Evolutionary conservation across 2,888 invertebrate species (phyloP), one percentile per base, ranked within the genome.

Genomic region (Atethmia centrago): DNA sequence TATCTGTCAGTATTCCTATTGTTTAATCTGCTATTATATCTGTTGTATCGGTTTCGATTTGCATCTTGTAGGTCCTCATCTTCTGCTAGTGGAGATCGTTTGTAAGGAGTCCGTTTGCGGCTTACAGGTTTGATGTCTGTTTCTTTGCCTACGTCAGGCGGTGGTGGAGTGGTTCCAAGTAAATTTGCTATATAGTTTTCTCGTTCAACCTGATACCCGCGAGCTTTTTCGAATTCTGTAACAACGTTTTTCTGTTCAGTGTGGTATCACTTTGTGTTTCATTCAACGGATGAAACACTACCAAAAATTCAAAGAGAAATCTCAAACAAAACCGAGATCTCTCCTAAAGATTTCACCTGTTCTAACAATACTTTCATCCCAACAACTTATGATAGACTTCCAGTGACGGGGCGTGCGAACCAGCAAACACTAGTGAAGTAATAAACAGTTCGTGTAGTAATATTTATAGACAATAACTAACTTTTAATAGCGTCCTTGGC

Each of bases 181-280:
- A 97, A 81, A 84, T 95, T 94, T 21, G 94, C 90, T 71, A 96
- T 85, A 88, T 97, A 98, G 79, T 96, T 96, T 2, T 92, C 86
- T 16, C 98, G 96, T 91, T 98, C 98, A 49, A 98, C 97, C 77
- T 95, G 86, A 89, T 98, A 97, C 0, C 98, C 98, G 14, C 98
- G 97, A 4, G 98, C 97, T 31, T 90, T 92, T 88, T 97, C 96
- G 87, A 98, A 97, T 83, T 91, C 98, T 98, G 92, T 56, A 92
- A 92, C 80, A 90, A 91, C 45, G 7, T 40, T 69, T 31, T 53
- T 16, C 0, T n/a, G 12, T 28, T 74, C 10, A 61, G 9, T 55
- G 12, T 45, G 0, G 10, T n/a, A 62, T 62, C n/a, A 19, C 8
- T 71, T 36, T 53, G 19, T 12, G 21, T 31, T 31, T 31, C 7